Evolutionary conservation across 2,113 vertebrate genomes (phyloP), one percentile per base, ranked within the genome.

Genomic region (Megaptera novaeangliae): DNA sequence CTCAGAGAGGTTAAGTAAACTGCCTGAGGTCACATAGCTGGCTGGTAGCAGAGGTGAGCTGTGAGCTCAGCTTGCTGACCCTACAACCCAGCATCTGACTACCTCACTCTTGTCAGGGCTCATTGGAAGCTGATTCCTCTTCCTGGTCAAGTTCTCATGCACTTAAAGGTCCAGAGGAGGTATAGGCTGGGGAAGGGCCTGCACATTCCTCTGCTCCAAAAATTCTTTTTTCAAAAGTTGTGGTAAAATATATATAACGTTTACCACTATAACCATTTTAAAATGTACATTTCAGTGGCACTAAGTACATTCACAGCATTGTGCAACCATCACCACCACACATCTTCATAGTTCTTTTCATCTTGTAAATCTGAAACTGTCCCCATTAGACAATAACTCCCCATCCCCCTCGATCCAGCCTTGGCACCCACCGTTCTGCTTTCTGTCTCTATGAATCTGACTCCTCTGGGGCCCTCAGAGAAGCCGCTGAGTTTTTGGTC

Each of bases 91-190:
- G 34, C 39, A 34, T 29, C 68, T 66, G 66, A 27, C 27, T 1
- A 8, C 9, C 0, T 2, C 14, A 5, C 10, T 72, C 29, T 7
- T 52, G 23, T 18, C 0, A 1, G 64, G 15, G 20, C 55, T 31
- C 44, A 1, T 5, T 1, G 8, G 0, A 23, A 36, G 55, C 23
- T 9, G 46, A 63, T 23, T 36, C 36, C 78, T 5, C 71, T 27
- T 34, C 57, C 44, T 7, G 57, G 46, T 23, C 46, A 17, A 31
- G 36, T 13, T 44, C 46, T 15, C 1, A 0, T n/a, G 49, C 63
- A 29, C 57, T 25, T 25, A 41, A 34, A 3, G 39, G 57, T 29
- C 8, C 8, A 15, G 59, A 25, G 49, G 11, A 13, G 71, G 4
- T 41, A 0, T 0, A 8, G 25, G 41, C 34, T 27, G 52, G 63